Evolutionary conservation across 2,888 invertebrate genomes (phyloP), one percentile per base, ranked within the genome.

Genomic region (Melitaea athalia): DNA sequence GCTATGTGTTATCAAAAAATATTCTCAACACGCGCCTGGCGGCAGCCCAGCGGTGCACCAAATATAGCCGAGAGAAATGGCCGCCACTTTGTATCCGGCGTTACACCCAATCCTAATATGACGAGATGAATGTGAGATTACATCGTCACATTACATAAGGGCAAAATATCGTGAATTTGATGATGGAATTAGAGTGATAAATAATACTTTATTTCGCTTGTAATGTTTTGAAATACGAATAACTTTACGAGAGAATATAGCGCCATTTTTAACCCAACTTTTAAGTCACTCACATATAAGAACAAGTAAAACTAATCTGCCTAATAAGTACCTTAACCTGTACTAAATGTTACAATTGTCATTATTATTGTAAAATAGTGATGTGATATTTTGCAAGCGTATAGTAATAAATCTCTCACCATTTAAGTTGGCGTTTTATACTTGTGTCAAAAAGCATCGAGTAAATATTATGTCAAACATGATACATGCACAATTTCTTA

Each of bases 41-140:
- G 66, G 72, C 45, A 59, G 71, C 76, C 75, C 70, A 69, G 55
- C n/a, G 55, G 57, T 65, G 68, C 60, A 64, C 68, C 55, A 47
- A 45, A 75, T 55, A 68, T 85, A 80, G 81, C 83, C 66, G 69
- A 78, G 83, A 87, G 75, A 76, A 83, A 88, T 87, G 80, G 73
- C 72, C 62, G 65, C 76, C 84, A 81, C 85, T 88, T 87, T 86
- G 86, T 86, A 83, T 80, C 79, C 74, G 75, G 84, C 79, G 84
- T 86, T 85, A 85, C 80, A 79, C 79, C 79, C 76, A 81, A 75
- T 79, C 79, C 83, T 89, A 88, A 89, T 90, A 89, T 89, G 86
- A 85, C 85, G 83, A 79, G 87, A 89, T 81, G 85, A 82, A 88
- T 88, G 84, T 74, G 78, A 79, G 84, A 85, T 86, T 85, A 85